A percentile compares a stretch with the other conserved stretches of the same genome.
Conservation (phyloP, 2,888 invertebrate genomes). For the Congeria kusceri region DNA sequence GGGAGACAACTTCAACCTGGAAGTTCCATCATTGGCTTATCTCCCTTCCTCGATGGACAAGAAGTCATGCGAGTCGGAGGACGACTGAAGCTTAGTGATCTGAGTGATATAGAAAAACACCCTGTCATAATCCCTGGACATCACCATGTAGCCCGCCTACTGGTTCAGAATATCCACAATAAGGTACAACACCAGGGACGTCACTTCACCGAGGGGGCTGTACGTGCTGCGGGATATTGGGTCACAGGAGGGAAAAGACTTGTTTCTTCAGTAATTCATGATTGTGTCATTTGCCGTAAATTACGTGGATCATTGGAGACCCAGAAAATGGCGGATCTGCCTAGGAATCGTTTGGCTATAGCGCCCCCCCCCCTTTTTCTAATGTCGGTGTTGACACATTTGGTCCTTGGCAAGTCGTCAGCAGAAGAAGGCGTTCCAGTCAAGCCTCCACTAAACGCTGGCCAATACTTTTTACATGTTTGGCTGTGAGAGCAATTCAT, state of each 20-base stretch:
- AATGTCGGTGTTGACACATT: slow-evolving; percentile 86
- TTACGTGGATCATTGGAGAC: not conserved
- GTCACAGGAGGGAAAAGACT: slow-evolving; percentile 28
- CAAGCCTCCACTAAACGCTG: slow-evolving; percentile 35
- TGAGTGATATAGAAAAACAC: no score
- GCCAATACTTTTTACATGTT: slow-evolving; percentile 51
- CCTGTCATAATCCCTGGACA: slow-evolving; percentile 43
- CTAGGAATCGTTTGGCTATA: slow-evolving; percentile 18
- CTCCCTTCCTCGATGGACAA: no score
- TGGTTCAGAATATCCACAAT: slow-evolving; percentile 39
- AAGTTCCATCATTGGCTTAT: no score
- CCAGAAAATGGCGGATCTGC: slow-evolving; percentile 49
- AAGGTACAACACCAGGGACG: slow-evolving; percentile 44
- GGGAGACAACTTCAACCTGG: no score
- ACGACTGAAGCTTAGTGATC: no score
- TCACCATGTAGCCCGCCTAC: slow-evolving; percentile 24
- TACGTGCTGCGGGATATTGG: slow-evolving; percentile 39
- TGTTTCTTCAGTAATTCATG: slow-evolving; percentile 21
- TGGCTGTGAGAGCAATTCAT: slow-evolving; percentile 34
- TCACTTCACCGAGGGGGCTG: slow-evolving; percentile 44
- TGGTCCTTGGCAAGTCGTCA: slow-evolving; percentile 42
- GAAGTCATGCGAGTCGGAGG: no score
- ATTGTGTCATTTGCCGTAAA: slow-evolving; percentile 32
- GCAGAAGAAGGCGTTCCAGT: slow-evolving; percentile 32
- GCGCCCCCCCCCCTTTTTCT: slow-evolving; percentile 48